phyloP scores from a whole-genome alignment of 1,140 invertebrate genomes.

The Cydia pomonella region DNA sequence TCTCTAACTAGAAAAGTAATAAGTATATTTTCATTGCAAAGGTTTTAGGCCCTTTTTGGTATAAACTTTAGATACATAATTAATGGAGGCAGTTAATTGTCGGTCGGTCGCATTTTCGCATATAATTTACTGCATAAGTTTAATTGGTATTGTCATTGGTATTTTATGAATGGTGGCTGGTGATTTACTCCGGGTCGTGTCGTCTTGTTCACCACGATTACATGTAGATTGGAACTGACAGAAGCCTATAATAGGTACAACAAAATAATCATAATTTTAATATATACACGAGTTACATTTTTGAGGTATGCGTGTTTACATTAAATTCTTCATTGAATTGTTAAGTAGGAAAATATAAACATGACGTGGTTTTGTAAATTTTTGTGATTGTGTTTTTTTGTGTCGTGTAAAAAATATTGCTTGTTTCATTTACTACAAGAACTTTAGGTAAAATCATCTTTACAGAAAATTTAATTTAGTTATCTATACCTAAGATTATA shows the following conservation, averaged over 20 bases:
- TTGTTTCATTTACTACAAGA: no score
- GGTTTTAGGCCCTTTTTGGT: slow-evolving; percentile 1
- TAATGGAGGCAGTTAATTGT: slow-evolving; percentile 18
- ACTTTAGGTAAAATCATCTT: no score
- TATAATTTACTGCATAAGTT: slow-evolving; percentile 11
- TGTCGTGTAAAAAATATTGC: no score
- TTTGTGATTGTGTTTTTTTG: no score
- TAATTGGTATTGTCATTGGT: slow-evolving; percentile 16
- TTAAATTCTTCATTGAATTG: not conserved
- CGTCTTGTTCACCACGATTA: not conserved
- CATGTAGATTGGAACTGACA: not conserved
- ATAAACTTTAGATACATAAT: slow-evolving; percentile 5
- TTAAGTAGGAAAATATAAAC: no score
- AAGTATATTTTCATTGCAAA: not conserved
- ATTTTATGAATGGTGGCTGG: slow-evolving; percentile 8
- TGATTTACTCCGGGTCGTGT: slow-evolving; percentile 9
- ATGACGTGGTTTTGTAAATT: no score
- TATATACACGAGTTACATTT: no score
- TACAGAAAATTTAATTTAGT: no score
- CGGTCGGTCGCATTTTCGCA: slow-evolving; percentile 24
- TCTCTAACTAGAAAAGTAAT: not conserved
- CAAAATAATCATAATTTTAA: not conserved
- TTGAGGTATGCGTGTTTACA: not conserved
- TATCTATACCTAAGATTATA: no score
- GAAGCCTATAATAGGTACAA: no score